Evolutionary conservation across 2,888 invertebrate species (phyloP), one percentile per base, ranked within the genome.

Genomic region (Coronaproctus castanopsis): DNA sequence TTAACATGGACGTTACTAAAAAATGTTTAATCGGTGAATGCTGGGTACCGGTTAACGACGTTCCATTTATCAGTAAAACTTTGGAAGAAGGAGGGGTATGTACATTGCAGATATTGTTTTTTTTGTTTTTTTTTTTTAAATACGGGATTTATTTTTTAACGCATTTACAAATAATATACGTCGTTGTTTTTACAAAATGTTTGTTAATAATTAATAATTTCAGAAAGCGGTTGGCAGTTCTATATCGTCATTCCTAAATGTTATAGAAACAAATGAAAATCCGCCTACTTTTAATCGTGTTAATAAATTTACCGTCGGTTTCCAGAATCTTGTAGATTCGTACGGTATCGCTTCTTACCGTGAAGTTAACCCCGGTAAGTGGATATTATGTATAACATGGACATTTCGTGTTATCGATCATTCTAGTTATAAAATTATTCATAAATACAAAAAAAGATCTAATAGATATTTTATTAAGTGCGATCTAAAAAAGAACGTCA

Each of bases 281-380:
- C 92, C 92, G 36, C 95, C 95, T 1, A 95, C 96, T 0, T 95
- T 83, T 74, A 87, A 90, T 72, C 78, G 88, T 48, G 87, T 89
- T 61, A 95, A 95, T 75, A 86, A 85, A 68, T 95, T 95, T 74
- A 96, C 95, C 0, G 76, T 76, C 65, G 92, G 90, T 58, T 96
- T 95, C 77, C 96, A 96, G 74, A 82, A 80, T 69, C 80, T 96
- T 65, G 90, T 96, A 65, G 89, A 95, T 72, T 80, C 95, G 0
- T 96, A 95, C 70, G 96, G 93, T 61, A 82, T 93, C 23, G 88
- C 92, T 58, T 83, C 84, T 36, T 96, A 96, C 72, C 78, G 90
- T 63, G 95, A 96, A 75, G 85, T 86, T 63, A 96, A 92, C 75
- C 91, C 91, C 66, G 83, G 84, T 83, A 71, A 62, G 64, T 58